A percentile compares a stretch with the other conserved stretches of the same genome.
Conservation (phyloP, 2,113 vertebrate species). For the Muscicapa adusta region DNA sequence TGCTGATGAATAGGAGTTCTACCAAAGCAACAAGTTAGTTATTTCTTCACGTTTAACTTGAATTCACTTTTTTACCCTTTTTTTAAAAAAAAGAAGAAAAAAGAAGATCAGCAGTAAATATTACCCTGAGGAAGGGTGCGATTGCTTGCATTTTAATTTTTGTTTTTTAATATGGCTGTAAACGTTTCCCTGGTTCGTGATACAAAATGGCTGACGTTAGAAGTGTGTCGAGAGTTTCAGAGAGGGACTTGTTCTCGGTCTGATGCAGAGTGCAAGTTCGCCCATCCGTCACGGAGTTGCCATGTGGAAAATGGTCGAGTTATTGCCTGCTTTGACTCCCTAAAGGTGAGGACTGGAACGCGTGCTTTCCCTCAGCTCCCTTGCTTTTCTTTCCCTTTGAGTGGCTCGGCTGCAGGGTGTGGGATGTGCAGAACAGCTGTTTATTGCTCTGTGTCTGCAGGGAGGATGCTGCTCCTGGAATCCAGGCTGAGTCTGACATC, state of each 20-base stretch:
- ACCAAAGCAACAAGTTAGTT: conserved; percentile 77
- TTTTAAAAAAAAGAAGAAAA: conserved; percentile 19
- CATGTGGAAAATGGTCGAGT: conserved; percentile 98
- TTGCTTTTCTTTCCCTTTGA: not conserved
- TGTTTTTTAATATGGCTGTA: conserved; percentile 81
- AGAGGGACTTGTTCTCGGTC: conserved; percentile 94
- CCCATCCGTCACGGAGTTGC: conserved; percentile 94
- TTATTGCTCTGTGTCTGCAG: not conserved
- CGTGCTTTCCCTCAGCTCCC: not conserved
- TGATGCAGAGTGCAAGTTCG: conserved; percentile 96
- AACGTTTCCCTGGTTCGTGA: conserved; percentile 93
- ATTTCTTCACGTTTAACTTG: conserved; percentile 73
- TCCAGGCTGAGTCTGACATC: not conserved
- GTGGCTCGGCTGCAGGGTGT: not conserved
- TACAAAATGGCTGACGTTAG: conserved; percentile 98
- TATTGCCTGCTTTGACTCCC: conserved; percentile 98
- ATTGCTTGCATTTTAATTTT: conserved; percentile 56
- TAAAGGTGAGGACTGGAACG: conserved; percentile 85
- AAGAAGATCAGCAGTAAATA: conserved; percentile 18
- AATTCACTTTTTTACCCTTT: conserved; percentile 73
- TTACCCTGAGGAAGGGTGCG: conserved; percentile 52
- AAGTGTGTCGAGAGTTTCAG: conserved; percentile 99
- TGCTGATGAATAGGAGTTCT: conserved; percentile 75
- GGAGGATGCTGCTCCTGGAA: not conserved
- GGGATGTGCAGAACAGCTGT: not conserved